Evolutionary conservation across 2,888 invertebrate species (phyloP), one percentile per base, ranked within the genome.

Genomic region (Pemphredon lugubris): DNA sequence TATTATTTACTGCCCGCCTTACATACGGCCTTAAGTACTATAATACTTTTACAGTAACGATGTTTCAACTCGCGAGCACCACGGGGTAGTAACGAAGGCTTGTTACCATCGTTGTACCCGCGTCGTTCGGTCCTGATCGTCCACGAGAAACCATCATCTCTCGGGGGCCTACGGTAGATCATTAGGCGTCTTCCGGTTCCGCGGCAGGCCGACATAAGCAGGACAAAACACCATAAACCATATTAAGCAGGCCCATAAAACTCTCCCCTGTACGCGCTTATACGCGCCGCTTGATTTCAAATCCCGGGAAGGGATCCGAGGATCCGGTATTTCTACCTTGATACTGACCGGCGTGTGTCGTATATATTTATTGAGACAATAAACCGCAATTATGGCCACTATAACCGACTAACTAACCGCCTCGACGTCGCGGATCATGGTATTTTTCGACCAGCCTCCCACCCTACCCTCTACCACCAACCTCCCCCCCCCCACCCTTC

Each of bases 301-400:
- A 86, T 86, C 86, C 88, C 84, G 57, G 81, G 84, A 86, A 87
- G 69, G 53, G n/a, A 40, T 45, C 50, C 30, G 40, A 13, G 45
- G 42, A 57, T 57, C 75, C 30, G 13, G 42, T 44, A 45, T 40
- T 55, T 50, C 55, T 53, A 51, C 50, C 68, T 65, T 66, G 75
- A 69, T 68, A 51, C 59, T 47, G 63, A n/a, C 63, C 70, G 59
- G 34, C 65, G 68, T 77, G 78, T 84, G 80, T 85, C 83, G 76
- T 85, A 83, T 86, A 85, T 86, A 85, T 88, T 87, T 88, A 88
- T 88, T 84, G 85, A 77, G 85, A 88, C 88, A 86, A 87, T 88
- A 88, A 88, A 88, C 82, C 84, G 87, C 85, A 88, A 88, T 88
- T 87, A 88, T 84, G 83, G 60, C 78, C 75, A 77, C 77, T 79